Evolutionary conservation across 2,888 invertebrate genomes (phyloP).

Genomic region (Tenthredo scrophulariae): DNA sequence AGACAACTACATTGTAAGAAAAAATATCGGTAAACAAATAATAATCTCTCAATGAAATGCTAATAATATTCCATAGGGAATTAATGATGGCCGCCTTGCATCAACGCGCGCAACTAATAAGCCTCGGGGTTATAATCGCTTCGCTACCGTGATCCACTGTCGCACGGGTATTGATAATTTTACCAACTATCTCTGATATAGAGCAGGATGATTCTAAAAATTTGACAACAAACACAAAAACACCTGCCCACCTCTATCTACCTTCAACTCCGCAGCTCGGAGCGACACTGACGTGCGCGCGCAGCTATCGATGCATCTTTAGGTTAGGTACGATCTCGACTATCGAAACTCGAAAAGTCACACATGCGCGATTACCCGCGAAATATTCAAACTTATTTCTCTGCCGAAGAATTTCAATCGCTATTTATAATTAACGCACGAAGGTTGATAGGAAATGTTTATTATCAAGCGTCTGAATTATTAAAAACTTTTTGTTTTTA

Average conservation of each 20-base stretch:
- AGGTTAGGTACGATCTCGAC: conserved; percentile 62
- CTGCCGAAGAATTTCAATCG: background rate
- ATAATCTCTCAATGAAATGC: conserved; percentile 48
- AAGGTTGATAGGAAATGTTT: background rate
- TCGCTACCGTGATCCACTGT: background rate
- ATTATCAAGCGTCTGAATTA: background rate
- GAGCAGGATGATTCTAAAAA: conserved; percentile 36
- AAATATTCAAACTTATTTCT: conserved; percentile 3
- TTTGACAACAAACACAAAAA: conserved; percentile 58
- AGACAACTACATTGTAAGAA: conserved; percentile 25
- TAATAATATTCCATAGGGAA: conserved; percentile 66
- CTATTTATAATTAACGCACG: background rate
- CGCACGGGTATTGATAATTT: conserved; percentile 31
- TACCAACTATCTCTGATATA: conserved; percentile 19
- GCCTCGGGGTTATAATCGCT: background rate
- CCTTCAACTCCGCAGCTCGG: conserved; percentile 51
- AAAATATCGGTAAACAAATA: conserved; percentile 47
- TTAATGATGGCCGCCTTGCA: conserved; percentile 67
- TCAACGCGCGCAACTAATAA: conserved; percentile 60
- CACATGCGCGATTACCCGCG: background rate
- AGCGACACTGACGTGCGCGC: conserved; percentile 60
- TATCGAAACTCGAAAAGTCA: conserved; percentile 7
- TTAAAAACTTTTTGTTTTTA: background rate
- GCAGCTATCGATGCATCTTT: conserved; percentile 63
- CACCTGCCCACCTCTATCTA: conserved; percentile 64